Evolutionary conservation across 1,140 invertebrate genomes (phyloP), one percentile per base, ranked within the genome.

Genomic region (Notospermus geniculatus): DNA sequence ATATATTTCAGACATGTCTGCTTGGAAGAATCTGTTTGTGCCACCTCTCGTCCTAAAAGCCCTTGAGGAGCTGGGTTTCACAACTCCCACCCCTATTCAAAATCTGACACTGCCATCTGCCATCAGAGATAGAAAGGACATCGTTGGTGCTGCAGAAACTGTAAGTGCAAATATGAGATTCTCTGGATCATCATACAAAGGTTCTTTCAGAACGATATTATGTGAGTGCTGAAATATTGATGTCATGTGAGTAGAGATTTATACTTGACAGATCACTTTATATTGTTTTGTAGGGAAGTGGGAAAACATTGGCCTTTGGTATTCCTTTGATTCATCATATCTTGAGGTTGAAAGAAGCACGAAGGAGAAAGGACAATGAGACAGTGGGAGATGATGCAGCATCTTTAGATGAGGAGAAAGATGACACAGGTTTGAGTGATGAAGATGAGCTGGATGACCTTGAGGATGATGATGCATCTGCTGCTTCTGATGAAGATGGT

Each of bases 291-390:
- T 55, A 84, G 81, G 96, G 96, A 9, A 97, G 93, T 85, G 96
- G 96, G 0, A 98, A 98, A 85, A 98, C 95, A 0, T 81, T 98
- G 41, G 95, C 95, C 0, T 98, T 98, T 87, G 93, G 91, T 2
- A 91, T 98, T 63, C 96, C 96, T 28, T 90, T 98, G 53, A 79
- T 97, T 52, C 82, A 87, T 65, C 90, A 90, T 7, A 95, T 97
- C 64, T 80, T 96, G 56, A 84, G 89, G 25, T 11, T 56, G 43
- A 57, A 68, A 53, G 60, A 46, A 45, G 22, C n/a, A 17, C 17
- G 19, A 41, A 32, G 5, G 4, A 55, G 29, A 28, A 43, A 36
- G 15, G 29, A 43, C 36, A 36, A n/a, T 56, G 32, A 23, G 28
- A 32, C 5, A 32, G 28, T 39, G 0, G 54, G 9, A 15, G 53